These are phyloP conservation scores for Tringa solitaria DNA, from an alignment of 2,113 vertebrate species.

Conservation along the genomic window DNA sequence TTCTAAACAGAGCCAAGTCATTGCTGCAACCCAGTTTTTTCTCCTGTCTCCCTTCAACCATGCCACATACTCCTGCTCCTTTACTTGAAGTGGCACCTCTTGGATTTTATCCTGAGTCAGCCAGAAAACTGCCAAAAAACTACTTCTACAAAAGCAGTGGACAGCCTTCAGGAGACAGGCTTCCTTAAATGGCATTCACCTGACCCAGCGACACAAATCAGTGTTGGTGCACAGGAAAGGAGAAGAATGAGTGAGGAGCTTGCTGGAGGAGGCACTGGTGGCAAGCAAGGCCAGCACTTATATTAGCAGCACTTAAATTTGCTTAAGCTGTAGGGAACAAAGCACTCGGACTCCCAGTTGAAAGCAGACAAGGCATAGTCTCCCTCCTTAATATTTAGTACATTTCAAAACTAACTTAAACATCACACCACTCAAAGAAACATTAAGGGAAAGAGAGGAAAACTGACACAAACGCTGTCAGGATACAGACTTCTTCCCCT, in stretches of 20 bases:
- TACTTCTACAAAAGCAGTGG: neutral
- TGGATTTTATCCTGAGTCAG: neutral
- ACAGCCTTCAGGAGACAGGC: neutral
- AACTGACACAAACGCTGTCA: neutral
- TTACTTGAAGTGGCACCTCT: neutral
- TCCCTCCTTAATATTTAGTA: neutral
- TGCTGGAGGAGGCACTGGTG: neutral
- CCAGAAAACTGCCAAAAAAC: neutral
- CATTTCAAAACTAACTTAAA: neutral
- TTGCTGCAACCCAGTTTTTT: neutral
- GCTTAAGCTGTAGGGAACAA: neutral
- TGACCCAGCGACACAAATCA: fast-evolving
- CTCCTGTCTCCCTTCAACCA: neutral
- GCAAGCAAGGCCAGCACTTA: neutral
- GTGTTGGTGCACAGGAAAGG: neutral
- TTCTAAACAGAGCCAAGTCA: neutral
- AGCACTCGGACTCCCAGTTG: neutral
- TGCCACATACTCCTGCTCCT: neutral
- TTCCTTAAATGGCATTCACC: neutral
- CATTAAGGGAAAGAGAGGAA: neutral
- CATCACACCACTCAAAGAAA: neutral
- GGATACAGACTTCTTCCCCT: neutral
- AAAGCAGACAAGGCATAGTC: neutral
- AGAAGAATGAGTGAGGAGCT: neutral
- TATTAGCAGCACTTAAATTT: neutral